These are phyloP conservation scores for Cosmorhoe ocellata DNA, from an alignment of 2,888 invertebrate species.

Conservation along the genomic window DNA sequence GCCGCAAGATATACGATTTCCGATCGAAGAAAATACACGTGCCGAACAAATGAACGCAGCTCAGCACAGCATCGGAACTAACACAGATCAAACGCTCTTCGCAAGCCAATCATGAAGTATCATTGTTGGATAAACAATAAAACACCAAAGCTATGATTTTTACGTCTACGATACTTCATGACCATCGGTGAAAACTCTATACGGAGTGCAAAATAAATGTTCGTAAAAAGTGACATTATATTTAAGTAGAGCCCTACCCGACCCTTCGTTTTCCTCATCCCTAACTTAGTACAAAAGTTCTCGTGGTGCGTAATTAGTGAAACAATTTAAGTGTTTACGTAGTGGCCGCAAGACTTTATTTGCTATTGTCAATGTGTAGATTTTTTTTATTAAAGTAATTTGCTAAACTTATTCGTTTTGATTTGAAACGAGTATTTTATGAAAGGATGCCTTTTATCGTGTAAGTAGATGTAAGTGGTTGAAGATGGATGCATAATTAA, in stretches of 20 bases:
- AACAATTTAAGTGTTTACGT: slow-evolving; percentile 56
- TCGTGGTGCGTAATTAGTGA: slow-evolving; percentile 57
- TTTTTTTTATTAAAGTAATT: slow-evolving; percentile 62
- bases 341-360: slow-evolving; percentile 61
- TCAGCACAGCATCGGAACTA: slow-evolving; percentile 13
- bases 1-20: slow-evolving; percentile 96
- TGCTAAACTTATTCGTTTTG: slow-evolving; percentile 58
- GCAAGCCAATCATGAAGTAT: slow-evolving; percentile 31
- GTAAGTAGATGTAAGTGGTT: slow-evolving; percentile 74
- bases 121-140: slow-evolving; percentile 10
- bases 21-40: slow-evolving; percentile 89
- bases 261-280: slow-evolving; percentile 19
- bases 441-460: slow-evolving; percentile 78
- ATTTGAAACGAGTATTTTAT: slow-evolving; percentile 63
- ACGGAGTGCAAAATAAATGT: slow-evolving; percentile 21
- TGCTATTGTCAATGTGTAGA: slow-evolving; percentile 69
- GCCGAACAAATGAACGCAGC: slow-evolving; percentile 66
- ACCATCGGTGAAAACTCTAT: slow-evolving; percentile 21
- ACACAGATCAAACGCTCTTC: slow-evolving; percentile 21
- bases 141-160: slow-evolving; percentile 57
- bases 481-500: slow-evolving; percentile 63
- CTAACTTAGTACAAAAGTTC: slow-evolving; percentile 69
- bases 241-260: slow-evolving; percentile 53
- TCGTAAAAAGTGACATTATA: slow-evolving; percentile 27
- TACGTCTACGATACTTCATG: slow-evolving; percentile 35